A percentile compares a stretch with the other conserved stretches of the same genome.
These are phyloP conservation scores for Peromyscus melanophrys DNA, from an alignment of 2,797 vertebrate species.

Conservation along the genomic window DNA sequence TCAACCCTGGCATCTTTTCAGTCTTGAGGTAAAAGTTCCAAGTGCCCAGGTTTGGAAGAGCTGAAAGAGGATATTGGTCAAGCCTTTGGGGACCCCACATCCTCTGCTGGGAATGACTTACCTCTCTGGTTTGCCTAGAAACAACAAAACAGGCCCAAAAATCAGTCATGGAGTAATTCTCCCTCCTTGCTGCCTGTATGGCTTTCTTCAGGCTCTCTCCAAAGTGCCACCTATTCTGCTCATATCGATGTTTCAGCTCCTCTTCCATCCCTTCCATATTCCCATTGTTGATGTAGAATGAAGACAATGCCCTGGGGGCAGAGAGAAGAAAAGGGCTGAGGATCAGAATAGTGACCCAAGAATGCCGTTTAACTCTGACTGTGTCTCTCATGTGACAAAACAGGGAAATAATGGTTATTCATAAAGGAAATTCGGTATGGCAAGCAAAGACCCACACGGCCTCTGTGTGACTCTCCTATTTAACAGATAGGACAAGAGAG, in stretches of 20 bases:
- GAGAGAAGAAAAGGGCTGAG: not conserved
- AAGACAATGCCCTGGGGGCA: slow-evolving; percentile 73
- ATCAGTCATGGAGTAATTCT: slow-evolving; percentile 75
- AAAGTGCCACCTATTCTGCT: not conserved
- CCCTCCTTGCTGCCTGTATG: not conserved
- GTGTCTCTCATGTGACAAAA: not conserved
- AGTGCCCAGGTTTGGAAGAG: not conserved
- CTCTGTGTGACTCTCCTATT: not conserved
- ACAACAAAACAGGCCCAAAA: slow-evolving; percentile 78
- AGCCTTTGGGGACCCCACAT: not conserved
- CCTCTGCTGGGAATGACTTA: not conserved
- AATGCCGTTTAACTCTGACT: not conserved
- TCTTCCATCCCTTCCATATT: slow-evolving; percentile 30
- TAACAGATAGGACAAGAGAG: not conserved
- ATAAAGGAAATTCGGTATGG: not conserved
- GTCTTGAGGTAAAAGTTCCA: not conserved
- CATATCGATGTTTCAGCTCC: not conserved
- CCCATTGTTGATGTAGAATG: slow-evolving; percentile 47
- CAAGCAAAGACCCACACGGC: not conserved
- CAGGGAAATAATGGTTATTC: not conserved
- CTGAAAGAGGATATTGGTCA: not conserved
- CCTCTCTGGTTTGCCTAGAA: slow-evolving; percentile 36
- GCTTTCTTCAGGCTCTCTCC: fast-evolving
- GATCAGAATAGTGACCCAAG: not conserved
- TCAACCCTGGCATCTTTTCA: not conserved